Conservation (phyloP, 2,888 invertebrate species). For the Rapana venosa region DNA sequence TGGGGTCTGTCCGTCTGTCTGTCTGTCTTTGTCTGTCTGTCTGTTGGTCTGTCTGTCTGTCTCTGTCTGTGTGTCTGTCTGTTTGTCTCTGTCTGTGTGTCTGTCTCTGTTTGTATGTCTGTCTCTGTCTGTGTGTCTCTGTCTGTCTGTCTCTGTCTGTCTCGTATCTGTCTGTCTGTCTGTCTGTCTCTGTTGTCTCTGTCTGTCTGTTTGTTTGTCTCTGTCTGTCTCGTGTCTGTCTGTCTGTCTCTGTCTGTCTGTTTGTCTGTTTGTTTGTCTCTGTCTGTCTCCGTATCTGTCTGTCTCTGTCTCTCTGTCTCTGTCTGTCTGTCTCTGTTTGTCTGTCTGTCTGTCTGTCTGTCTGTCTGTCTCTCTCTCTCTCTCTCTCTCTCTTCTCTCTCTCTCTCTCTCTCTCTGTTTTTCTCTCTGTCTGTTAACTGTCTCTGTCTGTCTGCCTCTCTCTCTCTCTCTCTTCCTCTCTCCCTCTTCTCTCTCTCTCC, state of each 20-base stretch:
- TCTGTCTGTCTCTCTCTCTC: background rate
- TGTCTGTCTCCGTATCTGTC: background rate
- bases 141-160: no score
- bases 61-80: slow-evolving; percentile 28
- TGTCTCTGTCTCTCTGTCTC: background rate
- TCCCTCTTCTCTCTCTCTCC: background rate
- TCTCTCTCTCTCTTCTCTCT: background rate
- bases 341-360: background rate
- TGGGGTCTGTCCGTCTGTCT: background rate
- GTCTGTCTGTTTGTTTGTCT: background rate
- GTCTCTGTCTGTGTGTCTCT: no score
- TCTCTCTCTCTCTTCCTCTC: background rate
- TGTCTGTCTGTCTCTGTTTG: background rate
- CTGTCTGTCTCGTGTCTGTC: background rate
- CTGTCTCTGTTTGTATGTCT: background rate
- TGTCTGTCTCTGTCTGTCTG: background rate
- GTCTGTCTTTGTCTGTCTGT: background rate
- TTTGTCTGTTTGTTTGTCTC: background rate
- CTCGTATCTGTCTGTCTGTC: slow-evolving; percentile 6
- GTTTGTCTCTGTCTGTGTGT: slow-evolving; percentile 16
- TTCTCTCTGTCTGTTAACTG: background rate
- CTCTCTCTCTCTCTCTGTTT: background rate
- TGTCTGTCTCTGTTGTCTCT: background rate
- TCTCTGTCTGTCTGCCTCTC: background rate
- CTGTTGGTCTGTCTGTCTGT: slow-evolving; percentile 21